Percentiles rank a stretch among this genome's conserved stretches.
These are phyloP conservation scores for Oscheius onirici DNA, from an alignment of 2,888 invertebrate species.

Conservation along the genomic window DNA sequence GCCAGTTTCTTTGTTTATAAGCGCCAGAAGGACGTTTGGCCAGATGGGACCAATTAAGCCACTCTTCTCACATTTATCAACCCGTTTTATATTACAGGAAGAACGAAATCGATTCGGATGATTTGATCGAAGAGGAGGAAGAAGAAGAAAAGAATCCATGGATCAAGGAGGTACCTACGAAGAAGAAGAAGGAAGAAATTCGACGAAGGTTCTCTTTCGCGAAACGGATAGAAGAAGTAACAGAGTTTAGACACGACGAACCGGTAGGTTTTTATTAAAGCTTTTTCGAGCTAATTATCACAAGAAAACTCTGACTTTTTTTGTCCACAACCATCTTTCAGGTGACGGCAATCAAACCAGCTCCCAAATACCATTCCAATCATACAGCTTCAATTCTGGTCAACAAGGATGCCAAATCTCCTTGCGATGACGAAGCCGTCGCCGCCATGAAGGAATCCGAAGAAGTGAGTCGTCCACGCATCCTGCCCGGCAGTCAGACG, in stretches of 20 bases:
- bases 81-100: slow-evolving; percentile 9
- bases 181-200: background rate
- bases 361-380: background rate
- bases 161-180: background rate
- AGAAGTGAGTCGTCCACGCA: slow-evolving; percentile 5
- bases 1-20: slow-evolving; percentile 4
- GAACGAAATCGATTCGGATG: slow-evolving; percentile 30
- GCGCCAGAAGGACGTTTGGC: background rate
- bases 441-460: slow-evolving; percentile 19
- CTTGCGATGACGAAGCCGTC: slow-evolving; percentile 18
- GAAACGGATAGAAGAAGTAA: background rate
- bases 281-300: no score
- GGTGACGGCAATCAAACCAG: slow-evolving; percentile 18
- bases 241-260: slow-evolving; percentile 4
- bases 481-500: slow-evolving; percentile 15
- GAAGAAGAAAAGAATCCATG: slow-evolving; percentile 10
- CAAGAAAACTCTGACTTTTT: no score
- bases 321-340: slow-evolving; percentile 7
- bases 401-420: slow-evolving; percentile 18
- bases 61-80: background rate
- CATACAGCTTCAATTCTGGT: slow-evolving; percentile 22
- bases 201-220: slow-evolving; percentile 21
- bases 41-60: background rate
- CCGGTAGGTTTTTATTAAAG: no score
- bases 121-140: slow-evolving; percentile 3